phyloP scores from a whole-genome alignment of 1,140 invertebrate genomes.

The Yoshiicerus persimilis region DNA sequence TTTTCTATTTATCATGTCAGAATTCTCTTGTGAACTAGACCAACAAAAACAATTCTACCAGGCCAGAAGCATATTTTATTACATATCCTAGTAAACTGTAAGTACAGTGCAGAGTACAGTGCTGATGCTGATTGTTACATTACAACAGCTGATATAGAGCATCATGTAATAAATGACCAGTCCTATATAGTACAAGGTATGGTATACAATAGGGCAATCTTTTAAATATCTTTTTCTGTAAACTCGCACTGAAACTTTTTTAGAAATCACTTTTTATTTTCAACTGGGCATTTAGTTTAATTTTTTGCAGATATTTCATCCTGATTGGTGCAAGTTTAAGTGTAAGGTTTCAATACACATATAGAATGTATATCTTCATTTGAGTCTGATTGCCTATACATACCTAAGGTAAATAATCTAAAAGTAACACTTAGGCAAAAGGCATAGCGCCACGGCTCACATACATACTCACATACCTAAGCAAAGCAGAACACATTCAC shows the following conservation, averaged over 20 bases:
- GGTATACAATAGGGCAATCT: not conserved
- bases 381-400: not conserved
- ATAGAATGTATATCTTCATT: not conserved
- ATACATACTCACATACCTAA: not conserved
- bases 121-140: not conserved
- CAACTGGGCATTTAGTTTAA: not conserved
- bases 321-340: not conserved
- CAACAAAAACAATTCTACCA: not conserved
- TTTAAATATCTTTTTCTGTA: too few species aligned
- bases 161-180: not conserved
- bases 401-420: not conserved
- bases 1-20: not conserved
- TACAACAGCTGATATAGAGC: not conserved
- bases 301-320: not conserved
- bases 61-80: not conserved
- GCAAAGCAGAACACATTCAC: not conserved
- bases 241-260: not conserved
- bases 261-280: not conserved
- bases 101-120: not conserved
- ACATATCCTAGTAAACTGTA: not conserved
- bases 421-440: not conserved
- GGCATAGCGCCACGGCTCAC: not conserved
- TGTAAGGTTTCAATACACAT: too few species aligned
- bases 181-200: not conserved
- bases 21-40: constrained; percentile 11